phyloP scores from a whole-genome alignment of 2,113 vertebrate species.

The Paraplagusia blochii region DNA sequence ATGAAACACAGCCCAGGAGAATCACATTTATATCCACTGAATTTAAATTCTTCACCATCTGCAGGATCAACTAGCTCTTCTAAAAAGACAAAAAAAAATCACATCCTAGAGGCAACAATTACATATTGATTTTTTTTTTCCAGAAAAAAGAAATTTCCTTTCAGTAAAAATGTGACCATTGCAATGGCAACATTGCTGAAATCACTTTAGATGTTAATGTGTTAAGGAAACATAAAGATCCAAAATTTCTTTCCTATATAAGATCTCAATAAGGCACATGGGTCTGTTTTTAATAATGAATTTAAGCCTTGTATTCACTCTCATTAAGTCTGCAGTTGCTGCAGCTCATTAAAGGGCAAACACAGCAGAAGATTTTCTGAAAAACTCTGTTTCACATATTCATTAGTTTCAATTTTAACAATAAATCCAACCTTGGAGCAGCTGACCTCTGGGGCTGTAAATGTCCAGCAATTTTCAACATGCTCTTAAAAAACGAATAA shows the following conservation, averaged over 20 bases:
- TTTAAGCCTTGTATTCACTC: conserved; percentile 50
- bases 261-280: conserved; percentile 6
- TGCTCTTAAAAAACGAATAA: conserved; percentile 60
- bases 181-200: conserved; percentile 8
- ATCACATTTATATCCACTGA: conserved; percentile 19
- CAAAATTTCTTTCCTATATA: neutral
- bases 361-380: conserved; percentile 50
- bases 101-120: too few species aligned
- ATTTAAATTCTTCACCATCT: conserved; percentile 4
- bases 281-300: conserved; percentile 49
- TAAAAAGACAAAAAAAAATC: neutral
- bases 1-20: conserved; percentile 22
- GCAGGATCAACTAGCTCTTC: neutral
- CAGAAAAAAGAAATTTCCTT: too few species aligned
- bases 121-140: too few species aligned
- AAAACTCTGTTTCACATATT: conserved; percentile 60
- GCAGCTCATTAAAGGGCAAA: conserved; percentile 58
- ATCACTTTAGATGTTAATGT: too few species aligned
- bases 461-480: conserved; percentile 65
- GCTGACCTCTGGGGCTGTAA: conserved; percentile 71
- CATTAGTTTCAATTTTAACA: conserved; percentile 62
- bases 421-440: conserved; percentile 56
- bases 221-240: neutral
- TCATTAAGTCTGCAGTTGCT: conserved; percentile 64
- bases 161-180: neutral